Evolutionary conservation across 1,140 invertebrate genomes (phyloP).

Genomic region (Cydia splendana): DNA sequence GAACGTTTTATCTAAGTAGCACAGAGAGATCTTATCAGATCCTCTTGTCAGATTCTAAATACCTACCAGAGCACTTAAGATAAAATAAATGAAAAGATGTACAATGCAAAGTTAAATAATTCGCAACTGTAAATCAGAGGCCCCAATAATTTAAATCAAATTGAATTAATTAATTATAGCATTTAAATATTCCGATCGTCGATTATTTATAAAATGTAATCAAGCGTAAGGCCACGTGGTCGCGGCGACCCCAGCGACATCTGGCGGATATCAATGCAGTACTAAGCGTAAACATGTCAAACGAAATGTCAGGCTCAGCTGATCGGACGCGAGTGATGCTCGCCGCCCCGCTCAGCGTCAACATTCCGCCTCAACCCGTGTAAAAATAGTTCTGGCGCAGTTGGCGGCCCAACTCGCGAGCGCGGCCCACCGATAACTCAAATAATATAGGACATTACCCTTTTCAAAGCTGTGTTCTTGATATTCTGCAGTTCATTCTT

Average conservation of each 20-base stretch:
- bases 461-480: slow-evolving; percentile 96
- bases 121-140: background rate
- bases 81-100: background rate
- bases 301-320: slow-evolving; percentile 76
- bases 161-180: background rate
- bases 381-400: slow-evolving; percentile 76
- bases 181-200: background rate
- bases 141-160: background rate
- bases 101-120: background rate
- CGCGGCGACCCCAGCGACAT: slow-evolving; percentile 58
- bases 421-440: slow-evolving; percentile 50
- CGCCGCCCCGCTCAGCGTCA: slow-evolving; percentile 50
- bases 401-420: slow-evolving; percentile 64
- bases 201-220: background rate
- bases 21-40: slow-evolving; percentile 4
- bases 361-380: slow-evolving; percentile 60
- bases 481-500: slow-evolving; percentile 98
- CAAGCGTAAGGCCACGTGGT: slow-evolving; percentile 41
- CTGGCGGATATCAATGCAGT: slow-evolving; percentile 54
- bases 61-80: background rate
- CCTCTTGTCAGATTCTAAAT: background rate
- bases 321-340: slow-evolving; percentile 64
- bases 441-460: slow-evolving; percentile 86
- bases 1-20: background rate
- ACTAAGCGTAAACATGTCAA: slow-evolving; percentile 72